phyloP scores from a whole-genome alignment of 53 echinoderm and acorn worm species.

The Holothuria scabra region DNA sequence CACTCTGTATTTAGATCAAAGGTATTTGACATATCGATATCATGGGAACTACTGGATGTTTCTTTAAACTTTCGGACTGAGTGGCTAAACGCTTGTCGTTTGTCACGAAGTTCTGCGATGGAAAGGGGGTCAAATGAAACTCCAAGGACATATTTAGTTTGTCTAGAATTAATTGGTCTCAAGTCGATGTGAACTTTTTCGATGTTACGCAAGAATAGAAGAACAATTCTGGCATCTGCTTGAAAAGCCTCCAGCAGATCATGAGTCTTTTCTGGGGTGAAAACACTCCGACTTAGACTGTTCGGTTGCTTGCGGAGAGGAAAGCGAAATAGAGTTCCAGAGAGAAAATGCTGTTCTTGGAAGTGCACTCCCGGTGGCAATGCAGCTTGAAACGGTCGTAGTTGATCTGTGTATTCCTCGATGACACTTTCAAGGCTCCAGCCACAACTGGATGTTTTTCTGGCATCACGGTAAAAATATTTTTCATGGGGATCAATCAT shows the following conservation, averaged over 20 bases:
- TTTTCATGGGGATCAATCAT: constrained; percentile 35
- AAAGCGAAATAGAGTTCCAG: constrained; percentile 13
- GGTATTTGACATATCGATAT: background rate
- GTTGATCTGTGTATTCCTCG: background rate
- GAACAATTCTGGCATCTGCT: constrained; percentile 7
- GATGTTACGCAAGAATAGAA: background rate
- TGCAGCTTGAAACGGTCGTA: background rate
- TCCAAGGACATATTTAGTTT: background rate
- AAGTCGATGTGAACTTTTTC: constrained; percentile 27
- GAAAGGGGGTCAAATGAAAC: background rate
- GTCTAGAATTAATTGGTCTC: too few relatives aligned
- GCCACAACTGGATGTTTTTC: background rate
- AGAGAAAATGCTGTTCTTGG: background rate
- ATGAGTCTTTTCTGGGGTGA: background rate
- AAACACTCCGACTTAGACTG: background rate
- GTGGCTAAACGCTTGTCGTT: background rate
- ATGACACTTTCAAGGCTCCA: background rate
- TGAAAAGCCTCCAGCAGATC: background rate
- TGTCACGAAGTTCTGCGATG: background rate
- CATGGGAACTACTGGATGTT: background rate
- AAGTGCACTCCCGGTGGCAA: background rate
- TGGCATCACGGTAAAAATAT: background rate
- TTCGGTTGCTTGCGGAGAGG: background rate
- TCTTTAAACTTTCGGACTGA: background rate
- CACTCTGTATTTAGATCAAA: background rate